Evolutionary conservation across 2,888 invertebrate genomes (phyloP), one percentile per base, ranked within the genome.

Genomic region (Drosophila nigricruria): DNA sequence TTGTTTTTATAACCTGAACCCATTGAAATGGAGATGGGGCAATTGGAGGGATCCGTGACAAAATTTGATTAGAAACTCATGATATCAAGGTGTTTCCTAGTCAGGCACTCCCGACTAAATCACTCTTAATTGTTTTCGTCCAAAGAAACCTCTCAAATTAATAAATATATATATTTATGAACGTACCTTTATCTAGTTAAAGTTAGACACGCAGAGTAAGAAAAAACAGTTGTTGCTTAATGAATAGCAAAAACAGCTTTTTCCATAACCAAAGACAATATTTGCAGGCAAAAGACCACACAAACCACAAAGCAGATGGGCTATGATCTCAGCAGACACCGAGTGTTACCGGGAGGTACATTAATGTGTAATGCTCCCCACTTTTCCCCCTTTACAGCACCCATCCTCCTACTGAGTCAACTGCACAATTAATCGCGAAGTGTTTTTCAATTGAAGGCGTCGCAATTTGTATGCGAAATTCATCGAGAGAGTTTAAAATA

Each of bases 361-460:
- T 5, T 12, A 4, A 25, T 53, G 3, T 5, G 14, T 9, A 43
- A 16, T 14, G 16, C 8, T 14, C 0, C 20, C 16, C 30, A 10
- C 32, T 8, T 3, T 1, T 6, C 38, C 16, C 27, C 23, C 10
- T 2, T 8, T 9, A 3, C 27, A 18, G 38, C 38, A 0, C 14
- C 12, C 25, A 8, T 14, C 18, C 8, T n/a, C 0, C 27, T 3
- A 1, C 3, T 14, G 14, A 1, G 16, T 38, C 16, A 9, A 68
- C 45, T 72, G 72, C 67, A 59, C 84, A 75, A 87, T 84, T 83
- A 87, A 87, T 87, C 54, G 81, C 54, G 58, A 27, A 73, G 47
- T 56, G 50, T 57, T 66, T 74, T 59, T 72, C 70, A 80, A 88
- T 77, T 77, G 75, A 69, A 70, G 47, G 69, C 64, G 38, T 66